These are phyloP conservation scores for Percopsis transmontana DNA, from an alignment of 2,113 vertebrate genomes.

Conservation along the genomic window DNA sequence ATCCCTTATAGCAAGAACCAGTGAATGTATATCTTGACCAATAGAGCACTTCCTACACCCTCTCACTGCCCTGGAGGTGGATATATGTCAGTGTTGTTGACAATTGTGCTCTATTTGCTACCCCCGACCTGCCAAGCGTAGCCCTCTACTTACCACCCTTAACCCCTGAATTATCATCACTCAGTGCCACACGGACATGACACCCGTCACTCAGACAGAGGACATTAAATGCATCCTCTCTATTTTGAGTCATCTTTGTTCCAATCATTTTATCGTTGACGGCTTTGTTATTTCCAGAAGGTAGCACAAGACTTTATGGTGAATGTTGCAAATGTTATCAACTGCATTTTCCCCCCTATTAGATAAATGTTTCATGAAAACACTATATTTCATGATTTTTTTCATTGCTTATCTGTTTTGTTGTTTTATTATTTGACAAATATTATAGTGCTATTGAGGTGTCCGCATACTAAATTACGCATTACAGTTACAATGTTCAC, in stretches of 20 bases:
- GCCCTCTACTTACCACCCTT: slow-evolving; percentile 28
- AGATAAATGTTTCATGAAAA: background rate
- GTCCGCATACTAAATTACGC: slow-evolving; percentile 13
- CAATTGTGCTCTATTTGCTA: slow-evolving; percentile 37
- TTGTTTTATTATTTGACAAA: slow-evolving; percentile 7
- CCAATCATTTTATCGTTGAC: slow-evolving; percentile 39
- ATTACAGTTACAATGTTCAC: background rate
- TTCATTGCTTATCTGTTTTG: background rate
- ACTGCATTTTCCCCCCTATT: background rate
- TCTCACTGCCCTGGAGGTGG: slow-evolving; percentile 45
- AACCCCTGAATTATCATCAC: slow-evolving; percentile 46
- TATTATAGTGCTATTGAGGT: slow-evolving; percentile 24
- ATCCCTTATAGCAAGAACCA: slow-evolving; percentile 7
- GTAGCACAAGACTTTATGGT: slow-evolving; percentile 5
- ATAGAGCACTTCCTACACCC: slow-evolving; percentile 3
- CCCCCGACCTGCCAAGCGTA: slow-evolving; percentile 32
- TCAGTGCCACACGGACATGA: slow-evolving; percentile 57
- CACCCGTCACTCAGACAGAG: slow-evolving; percentile 53
- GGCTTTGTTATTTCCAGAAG: slow-evolving; percentile 34
- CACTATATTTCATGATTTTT: background rate
- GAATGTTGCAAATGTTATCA: slow-evolving; percentile 8
- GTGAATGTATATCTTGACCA: slow-evolving; percentile 24
- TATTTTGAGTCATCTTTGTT: slow-evolving; percentile 45
- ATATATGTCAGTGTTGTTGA: slow-evolving; percentile 39
- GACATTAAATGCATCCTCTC: slow-evolving; percentile 49